Evolutionary conservation across 2,888 invertebrate species (phyloP).

Genomic region (Diarsia rubi): DNA sequence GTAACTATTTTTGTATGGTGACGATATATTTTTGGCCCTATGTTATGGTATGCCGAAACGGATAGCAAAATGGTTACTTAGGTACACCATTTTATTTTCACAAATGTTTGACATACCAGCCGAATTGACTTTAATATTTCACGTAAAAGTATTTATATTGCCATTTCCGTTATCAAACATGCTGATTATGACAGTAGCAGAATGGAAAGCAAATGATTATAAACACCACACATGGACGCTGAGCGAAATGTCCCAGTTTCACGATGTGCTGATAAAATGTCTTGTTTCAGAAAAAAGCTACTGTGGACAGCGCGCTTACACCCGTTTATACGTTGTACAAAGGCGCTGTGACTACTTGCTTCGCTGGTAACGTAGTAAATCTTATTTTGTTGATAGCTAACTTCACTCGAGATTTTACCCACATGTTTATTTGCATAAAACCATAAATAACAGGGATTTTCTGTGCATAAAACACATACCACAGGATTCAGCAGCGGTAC

Average conservation of each 20-base stretch:
- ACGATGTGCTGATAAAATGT: conserved; percentile 29
- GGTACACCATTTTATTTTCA: neutral
- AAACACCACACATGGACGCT: conserved; percentile 8
- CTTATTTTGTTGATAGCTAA: neutral
- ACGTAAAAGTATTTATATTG: conserved; percentile 31
- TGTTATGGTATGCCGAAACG: neutral
- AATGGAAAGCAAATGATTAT: conserved; percentile 25
- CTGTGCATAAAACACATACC: neutral
- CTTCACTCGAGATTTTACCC: neutral
- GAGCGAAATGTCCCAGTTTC: conserved; percentile 44
- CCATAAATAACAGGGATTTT: neutral
- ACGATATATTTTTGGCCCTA: neutral
- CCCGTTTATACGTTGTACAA: conserved; percentile 83
- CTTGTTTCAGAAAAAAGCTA: conserved; percentile 79
- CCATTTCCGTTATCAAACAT: conserved; percentile 48
- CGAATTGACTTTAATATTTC: conserved; percentile 15
- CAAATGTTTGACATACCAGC: neutral
- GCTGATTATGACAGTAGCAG: conserved; percentile 39
- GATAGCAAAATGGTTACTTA: neutral
- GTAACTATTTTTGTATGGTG: conserved; percentile 31
- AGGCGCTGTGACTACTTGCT: conserved; percentile 80
- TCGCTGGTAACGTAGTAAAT: conserved; percentile 77
- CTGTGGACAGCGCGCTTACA: conserved; percentile 79
- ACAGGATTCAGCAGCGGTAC: neutral
- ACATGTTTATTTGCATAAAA: neutral